These are phyloP conservation scores for Champsocephalus esox DNA, from an alignment of 2,797 vertebrate genomes.

Conservation along the genomic window DNA sequence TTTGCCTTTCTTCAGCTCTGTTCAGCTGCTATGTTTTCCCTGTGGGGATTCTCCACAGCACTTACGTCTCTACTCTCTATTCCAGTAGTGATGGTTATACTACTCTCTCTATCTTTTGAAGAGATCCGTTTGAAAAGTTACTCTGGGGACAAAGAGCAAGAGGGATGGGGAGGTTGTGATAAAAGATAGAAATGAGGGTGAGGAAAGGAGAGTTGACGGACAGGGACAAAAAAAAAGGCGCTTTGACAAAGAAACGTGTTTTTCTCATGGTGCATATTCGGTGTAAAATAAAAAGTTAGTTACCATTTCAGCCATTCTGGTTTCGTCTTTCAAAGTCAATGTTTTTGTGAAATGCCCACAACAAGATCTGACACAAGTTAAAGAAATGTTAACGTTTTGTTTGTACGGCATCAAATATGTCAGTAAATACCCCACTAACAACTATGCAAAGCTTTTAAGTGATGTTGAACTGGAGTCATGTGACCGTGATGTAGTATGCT, in stretches of 20 bases:
- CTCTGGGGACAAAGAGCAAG: constrained; percentile 49
- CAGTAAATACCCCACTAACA: no score
- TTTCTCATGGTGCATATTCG: not conserved
- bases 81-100: constrained; percentile 54
- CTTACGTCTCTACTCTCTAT: constrained; percentile 44
- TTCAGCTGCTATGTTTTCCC: constrained; percentile 45
- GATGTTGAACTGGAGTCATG: no score
- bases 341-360: no score
- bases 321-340: no score
- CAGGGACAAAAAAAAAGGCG: not conserved
- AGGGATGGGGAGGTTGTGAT: not conserved
- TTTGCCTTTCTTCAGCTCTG: constrained; percentile 36
- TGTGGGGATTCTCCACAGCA: constrained; percentile 58
- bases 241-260: not conserved
- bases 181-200: not conserved
- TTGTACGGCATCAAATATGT: no score
- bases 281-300: not conserved
- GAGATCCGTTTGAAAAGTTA: constrained; percentile 70
- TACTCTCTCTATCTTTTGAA: constrained; percentile 70
- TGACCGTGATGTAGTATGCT: no score
- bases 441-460: no score
- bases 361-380: no score
- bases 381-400: no score
- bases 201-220: constrained; percentile 1
- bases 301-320: no score